These are phyloP conservation scores for Drosophila longiperda DNA, from an alignment of 2,888 invertebrate genomes.

Conservation along the genomic window DNA sequence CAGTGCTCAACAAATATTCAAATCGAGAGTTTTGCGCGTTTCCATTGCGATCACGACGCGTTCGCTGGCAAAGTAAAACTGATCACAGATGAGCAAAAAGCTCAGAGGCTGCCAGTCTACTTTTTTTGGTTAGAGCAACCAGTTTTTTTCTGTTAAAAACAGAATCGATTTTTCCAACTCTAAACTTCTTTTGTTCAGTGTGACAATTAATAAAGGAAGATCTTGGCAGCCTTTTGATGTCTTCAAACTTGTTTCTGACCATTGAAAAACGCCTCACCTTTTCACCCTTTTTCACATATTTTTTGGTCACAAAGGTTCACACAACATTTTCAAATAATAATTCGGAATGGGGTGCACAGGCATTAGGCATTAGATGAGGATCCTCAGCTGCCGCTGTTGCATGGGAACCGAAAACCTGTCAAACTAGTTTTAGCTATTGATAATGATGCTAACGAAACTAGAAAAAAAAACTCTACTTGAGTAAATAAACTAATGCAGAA, in stretches of 20 bases:
- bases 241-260: constrained; percentile 67
- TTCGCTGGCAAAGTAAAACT: constrained; percentile 69
- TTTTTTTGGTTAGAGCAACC: constrained; percentile 33
- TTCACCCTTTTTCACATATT: constrained; percentile 58
- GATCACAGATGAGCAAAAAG: constrained; percentile 50
- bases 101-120: constrained; percentile 16
- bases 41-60: constrained; percentile 67
- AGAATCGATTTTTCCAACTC: constrained; percentile 54
- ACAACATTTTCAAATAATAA: constrained; percentile 58
- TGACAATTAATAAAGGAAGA: constrained; percentile 71
- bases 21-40: constrained; percentile 23
- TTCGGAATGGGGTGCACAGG: constrained; percentile 56
- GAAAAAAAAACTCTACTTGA: background rate
- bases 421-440: constrained; percentile 46
- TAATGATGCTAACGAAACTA: constrained; percentile 4
- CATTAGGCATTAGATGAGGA: constrained; percentile 42
- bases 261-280: constrained; percentile 67
- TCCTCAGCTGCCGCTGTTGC: constrained; percentile 49
- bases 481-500: background rate
- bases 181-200: constrained; percentile 61
- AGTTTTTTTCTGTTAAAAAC: constrained; percentile 51
- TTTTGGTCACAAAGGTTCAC: constrained; percentile 51
- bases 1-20: background rate
- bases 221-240: constrained; percentile 59
- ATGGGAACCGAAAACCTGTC: constrained; percentile 68